Evolutionary conservation across 2,888 invertebrate species (phyloP).

Genomic region (Monopis laevigella): DNA sequence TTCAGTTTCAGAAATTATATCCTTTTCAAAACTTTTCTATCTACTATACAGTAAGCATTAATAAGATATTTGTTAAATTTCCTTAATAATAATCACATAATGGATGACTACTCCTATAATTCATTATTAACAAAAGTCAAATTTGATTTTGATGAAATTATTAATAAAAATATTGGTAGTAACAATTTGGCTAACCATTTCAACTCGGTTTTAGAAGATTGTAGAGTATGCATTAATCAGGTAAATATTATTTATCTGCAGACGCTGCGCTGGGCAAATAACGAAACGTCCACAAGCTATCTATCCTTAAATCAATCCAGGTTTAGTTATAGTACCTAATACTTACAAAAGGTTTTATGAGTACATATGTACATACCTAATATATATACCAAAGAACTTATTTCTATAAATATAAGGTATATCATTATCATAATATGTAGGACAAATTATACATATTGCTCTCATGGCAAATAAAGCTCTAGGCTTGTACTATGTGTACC

Average conservation of each 20-base stretch:
- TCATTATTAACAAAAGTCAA: background rate
- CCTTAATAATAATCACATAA: too few species aligned
- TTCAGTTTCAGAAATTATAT: background rate
- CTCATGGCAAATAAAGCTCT: too few species aligned
- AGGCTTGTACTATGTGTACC: too few species aligned
- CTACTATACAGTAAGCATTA: background rate
- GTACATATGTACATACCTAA: background rate
- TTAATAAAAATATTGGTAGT: background rate
- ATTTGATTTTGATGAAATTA: too few species aligned
- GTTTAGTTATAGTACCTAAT: background rate
- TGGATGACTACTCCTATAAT: background rate
- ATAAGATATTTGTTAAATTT: too few species aligned
- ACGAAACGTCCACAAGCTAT: background rate
- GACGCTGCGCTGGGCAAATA: background rate
- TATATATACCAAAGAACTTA: background rate
- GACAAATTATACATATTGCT: too few species aligned
- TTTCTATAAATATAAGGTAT: too few species aligned
- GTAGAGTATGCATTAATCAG: constrained; percentile 33
- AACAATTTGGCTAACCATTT: constrained; percentile 26
- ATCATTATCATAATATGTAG: too few species aligned
- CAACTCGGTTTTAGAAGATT: constrained; percentile 31
- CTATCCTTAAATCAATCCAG: too few species aligned
- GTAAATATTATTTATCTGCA: constrained; percentile 24
- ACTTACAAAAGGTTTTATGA: background rate
- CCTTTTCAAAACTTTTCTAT: constrained; percentile 3